A percentile compares a stretch with the other conserved stretches of the same genome.
phyloP scores from a whole-genome alignment of 2,113 vertebrate genomes.

The Heloderma charlesbogerti region DNA sequence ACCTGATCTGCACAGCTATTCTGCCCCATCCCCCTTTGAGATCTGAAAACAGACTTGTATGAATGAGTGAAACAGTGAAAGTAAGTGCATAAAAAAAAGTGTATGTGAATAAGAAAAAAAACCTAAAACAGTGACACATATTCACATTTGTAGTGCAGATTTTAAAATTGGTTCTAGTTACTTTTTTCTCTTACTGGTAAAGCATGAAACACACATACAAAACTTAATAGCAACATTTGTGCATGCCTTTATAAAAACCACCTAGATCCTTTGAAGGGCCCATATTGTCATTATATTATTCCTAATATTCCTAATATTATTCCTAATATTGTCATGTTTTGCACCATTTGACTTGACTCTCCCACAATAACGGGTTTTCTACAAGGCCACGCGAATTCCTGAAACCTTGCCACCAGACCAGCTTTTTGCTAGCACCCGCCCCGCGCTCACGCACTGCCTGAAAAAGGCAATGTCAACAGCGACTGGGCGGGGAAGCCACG shows the following conservation, averaged over 20 bases:
- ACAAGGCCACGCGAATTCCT: constrained; percentile 12
- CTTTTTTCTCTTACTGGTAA: constrained; percentile 20
- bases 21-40: not conserved
- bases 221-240: not conserved
- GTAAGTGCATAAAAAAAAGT: too few relatives aligned
- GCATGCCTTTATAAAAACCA: not conserved
- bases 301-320: too few relatives aligned
- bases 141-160: not conserved
- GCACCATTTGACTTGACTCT: constrained; percentile 4
- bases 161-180: constrained; percentile 25
- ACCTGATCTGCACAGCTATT: constrained; percentile 11
- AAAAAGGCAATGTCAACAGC: constrained; percentile 61
- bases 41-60: not conserved
- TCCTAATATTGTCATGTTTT: constrained; percentile 8
- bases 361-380: not conserved
- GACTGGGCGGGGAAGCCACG: constrained; percentile 58
- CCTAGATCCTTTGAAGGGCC: not conserved
- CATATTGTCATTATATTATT: not conserved
- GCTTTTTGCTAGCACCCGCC: constrained; percentile 50
- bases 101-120: too few relatives aligned
- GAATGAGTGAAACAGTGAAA: not conserved
- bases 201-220: not conserved
- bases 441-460: constrained; percentile 54
- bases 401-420: constrained; percentile 15
- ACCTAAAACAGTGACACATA: too few relatives aligned